Evolutionary conservation across 2,113 vertebrate species (phyloP).

Genomic region (Cyprinus carpio): DNA sequence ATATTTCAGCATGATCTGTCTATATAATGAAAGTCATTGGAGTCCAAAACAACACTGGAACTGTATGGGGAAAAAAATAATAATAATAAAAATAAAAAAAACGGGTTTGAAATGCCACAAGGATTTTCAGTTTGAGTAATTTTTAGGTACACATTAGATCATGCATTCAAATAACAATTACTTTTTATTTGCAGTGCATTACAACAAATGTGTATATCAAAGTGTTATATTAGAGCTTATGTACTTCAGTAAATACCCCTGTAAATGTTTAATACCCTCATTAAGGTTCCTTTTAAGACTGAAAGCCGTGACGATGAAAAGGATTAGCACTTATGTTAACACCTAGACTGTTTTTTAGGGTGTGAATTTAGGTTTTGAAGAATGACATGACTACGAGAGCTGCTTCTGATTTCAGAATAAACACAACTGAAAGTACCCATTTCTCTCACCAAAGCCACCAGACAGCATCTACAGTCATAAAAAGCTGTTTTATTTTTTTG

Average conservation of each 20-base stretch:
- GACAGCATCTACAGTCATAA: slow-evolving; percentile 6
- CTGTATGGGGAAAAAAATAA: too few relatives aligned
- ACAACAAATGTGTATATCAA: background rate
- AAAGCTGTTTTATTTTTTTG: slow-evolving; percentile 25
- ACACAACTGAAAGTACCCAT: slow-evolving; percentile 10
- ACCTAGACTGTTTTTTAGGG: background rate
- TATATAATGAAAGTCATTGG: too few relatives aligned
- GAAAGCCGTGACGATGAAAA: background rate
- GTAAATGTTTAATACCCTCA: background rate
- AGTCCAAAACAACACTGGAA: too few relatives aligned
- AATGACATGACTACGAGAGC: background rate
- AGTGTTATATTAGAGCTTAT: background rate
- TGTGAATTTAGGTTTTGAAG: background rate
- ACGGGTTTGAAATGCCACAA: too few relatives aligned
- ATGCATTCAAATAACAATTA: background rate
- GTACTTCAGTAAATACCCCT: background rate
- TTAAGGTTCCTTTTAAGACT: background rate
- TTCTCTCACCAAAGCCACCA: background rate
- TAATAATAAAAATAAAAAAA: too few relatives aligned
- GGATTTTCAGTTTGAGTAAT: background rate
- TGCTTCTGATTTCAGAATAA: slow-evolving; percentile 15
- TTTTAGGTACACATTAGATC: background rate
- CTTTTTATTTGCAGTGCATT: background rate
- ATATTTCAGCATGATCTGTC: background rate
- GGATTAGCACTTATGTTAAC: background rate